These are phyloP conservation scores for Hippopotamyrus pictus DNA, from an alignment of 2,797 vertebrate species.

Conservation along the genomic window DNA sequence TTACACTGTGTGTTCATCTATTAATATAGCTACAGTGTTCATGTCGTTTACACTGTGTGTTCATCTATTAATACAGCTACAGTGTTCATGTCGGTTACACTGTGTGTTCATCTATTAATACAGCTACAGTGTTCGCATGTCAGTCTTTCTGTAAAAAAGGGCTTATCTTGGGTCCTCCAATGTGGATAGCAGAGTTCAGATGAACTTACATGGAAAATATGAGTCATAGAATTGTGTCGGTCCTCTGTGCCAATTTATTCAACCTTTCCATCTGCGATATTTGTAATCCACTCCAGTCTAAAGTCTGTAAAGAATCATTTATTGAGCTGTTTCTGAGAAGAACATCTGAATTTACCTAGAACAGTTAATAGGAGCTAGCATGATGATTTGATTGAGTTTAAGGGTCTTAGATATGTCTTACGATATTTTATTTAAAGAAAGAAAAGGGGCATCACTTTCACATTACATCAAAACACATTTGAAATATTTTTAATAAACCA, in stretches of 20 bases:
- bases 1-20: background rate
- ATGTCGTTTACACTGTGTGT: background rate
- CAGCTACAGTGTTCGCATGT: background rate
- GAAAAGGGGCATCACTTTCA: background rate
- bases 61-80: background rate
- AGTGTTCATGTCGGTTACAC: background rate
- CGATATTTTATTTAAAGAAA: background rate
- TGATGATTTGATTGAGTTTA: background rate
- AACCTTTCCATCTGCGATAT: background rate
- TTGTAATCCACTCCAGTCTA: constrained; percentile 28
- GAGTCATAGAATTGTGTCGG: background rate
- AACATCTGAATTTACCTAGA: background rate
- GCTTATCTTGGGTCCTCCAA: background rate
- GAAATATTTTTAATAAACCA: background rate
- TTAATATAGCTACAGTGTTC: background rate
- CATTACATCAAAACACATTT: background rate
- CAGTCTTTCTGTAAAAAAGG: background rate
- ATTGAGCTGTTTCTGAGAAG: background rate
- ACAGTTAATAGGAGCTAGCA: background rate
- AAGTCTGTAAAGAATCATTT: constrained; percentile 1
- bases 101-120: background rate
- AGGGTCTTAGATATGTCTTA: background rate
- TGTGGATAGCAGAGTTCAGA: background rate
- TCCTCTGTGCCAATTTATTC: constrained; percentile 2
- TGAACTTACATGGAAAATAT: constrained; percentile 11